A percentile compares a stretch with the other conserved stretches of the same genome.
These are phyloP conservation scores for Plumapathes pennacea DNA, from an alignment of 92 coral and sea anemone species.

Conservation along the genomic window DNA sequence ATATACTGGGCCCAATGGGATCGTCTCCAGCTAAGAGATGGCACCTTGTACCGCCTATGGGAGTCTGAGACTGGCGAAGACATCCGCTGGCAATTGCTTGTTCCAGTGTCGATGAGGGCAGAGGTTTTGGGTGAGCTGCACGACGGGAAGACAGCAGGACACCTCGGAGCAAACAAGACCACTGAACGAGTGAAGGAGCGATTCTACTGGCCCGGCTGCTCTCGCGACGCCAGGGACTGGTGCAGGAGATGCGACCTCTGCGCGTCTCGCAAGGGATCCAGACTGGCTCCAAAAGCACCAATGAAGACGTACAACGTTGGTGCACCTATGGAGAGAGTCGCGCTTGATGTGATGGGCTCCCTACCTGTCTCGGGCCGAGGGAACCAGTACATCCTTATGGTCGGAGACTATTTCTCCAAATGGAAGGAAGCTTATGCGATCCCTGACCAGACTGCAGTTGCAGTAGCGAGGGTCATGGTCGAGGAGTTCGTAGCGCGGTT, in stretches of 20 bases:
- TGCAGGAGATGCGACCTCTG: constrained; percentile 33
- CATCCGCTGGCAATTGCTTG: too few relatives aligned
- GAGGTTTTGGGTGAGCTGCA: too few relatives aligned
- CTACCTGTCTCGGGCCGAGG: too few relatives aligned
- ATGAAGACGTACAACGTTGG: constrained; percentile 9
- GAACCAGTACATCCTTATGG: too few relatives aligned
- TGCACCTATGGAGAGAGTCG: constrained; percentile 3
- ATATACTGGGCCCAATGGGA: too few relatives aligned
- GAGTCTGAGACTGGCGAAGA: too few relatives aligned
- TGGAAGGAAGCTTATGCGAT: constrained; percentile 43
- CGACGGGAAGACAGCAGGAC: too few relatives aligned
- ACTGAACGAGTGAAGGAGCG: constrained; percentile 12
- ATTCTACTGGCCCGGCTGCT: constrained; percentile 30
- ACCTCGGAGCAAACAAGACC: constrained; percentile 22
- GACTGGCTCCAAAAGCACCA: constrained; percentile 1
- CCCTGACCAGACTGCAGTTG: constrained; percentile 25
- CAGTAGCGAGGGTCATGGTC: constrained; percentile 33
- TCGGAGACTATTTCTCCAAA: too few relatives aligned
- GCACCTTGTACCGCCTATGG: too few relatives aligned
- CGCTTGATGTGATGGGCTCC: too few relatives aligned
- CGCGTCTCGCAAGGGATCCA: constrained; percentile 39
- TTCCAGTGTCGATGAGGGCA: too few relatives aligned
- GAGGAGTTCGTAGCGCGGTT: constrained; percentile 24
- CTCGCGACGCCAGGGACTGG: constrained; percentile 25
- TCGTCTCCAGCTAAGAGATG: too few relatives aligned